Percentiles rank a stretch among this genome's conserved stretches.
phyloP scores from a whole-genome alignment of 2,113 vertebrate species.

The Panthera uncia region DNA sequence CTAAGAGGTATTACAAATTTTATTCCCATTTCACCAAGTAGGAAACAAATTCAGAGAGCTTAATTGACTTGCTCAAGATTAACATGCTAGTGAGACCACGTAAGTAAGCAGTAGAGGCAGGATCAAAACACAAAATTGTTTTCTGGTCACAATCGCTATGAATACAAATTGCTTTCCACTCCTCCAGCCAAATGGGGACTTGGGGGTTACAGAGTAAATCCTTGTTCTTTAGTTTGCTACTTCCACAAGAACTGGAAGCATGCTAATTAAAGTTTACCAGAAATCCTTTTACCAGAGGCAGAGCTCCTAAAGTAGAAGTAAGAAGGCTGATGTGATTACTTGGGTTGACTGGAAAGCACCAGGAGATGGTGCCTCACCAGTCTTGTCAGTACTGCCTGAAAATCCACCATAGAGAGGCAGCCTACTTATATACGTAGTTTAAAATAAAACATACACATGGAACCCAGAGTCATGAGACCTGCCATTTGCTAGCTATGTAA shows the following conservation, averaged over 20 bases:
- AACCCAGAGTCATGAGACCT: background rate
- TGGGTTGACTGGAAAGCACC: background rate
- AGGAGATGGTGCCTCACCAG: background rate
- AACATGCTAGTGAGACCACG: background rate
- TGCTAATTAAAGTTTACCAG: background rate
- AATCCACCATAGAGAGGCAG: background rate
- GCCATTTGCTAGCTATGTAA: slow-evolving; percentile 24
- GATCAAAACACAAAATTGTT: background rate
- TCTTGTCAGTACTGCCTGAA: background rate
- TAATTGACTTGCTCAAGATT: background rate
- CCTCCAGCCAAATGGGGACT: background rate
- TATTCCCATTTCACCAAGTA: slow-evolving; percentile 33
- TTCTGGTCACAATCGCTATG: background rate
- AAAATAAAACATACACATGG: background rate
- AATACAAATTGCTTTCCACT: background rate
- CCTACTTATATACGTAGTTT: background rate
- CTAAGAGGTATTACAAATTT: slow-evolving; percentile 33
- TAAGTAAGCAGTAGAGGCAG: background rate
- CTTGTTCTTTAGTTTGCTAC: background rate
- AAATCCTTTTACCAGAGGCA: slow-evolving; percentile 15
- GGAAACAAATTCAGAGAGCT: slow-evolving; percentile 20
- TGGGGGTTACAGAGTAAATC: background rate
- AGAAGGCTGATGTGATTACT: background rate
- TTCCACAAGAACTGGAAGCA: background rate
- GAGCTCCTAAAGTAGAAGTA: background rate